Conservation (phyloP, 2,888 invertebrate genomes). For the Seira sanloemensis region DNA sequence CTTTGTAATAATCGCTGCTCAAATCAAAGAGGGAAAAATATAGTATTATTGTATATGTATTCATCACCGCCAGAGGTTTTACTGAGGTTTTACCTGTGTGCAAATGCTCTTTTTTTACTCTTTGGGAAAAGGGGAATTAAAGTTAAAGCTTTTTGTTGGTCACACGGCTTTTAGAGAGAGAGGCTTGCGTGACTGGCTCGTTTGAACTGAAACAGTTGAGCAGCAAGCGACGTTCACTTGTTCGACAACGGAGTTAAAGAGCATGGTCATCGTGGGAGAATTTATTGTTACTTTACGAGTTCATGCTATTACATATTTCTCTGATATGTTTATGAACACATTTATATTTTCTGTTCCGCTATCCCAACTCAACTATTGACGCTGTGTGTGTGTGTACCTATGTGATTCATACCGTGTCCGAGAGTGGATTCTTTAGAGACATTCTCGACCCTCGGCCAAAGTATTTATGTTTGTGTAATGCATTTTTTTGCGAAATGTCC, state of each 20-base stretch:
- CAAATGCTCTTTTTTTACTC: not conserved
- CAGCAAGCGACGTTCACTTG: conserved; percentile 20
- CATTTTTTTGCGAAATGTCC: not conserved
- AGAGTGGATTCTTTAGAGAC: not conserved
- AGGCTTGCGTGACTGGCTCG: conserved; percentile 45
- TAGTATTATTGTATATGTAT: not conserved
- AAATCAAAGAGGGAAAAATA: not conserved
- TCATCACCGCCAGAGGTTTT: not conserved
- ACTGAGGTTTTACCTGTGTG: no score
- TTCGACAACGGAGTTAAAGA: conserved; percentile 40
- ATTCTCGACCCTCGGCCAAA: no score
- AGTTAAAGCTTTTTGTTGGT: conserved; percentile 38
- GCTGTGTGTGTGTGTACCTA: not conserved
- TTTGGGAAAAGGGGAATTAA: conserved; percentile 30
- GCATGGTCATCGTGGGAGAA: conserved; percentile 42
- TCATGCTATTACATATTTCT: not conserved
- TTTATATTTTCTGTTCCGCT: not conserved
- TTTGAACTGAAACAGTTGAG: conserved; percentile 10
- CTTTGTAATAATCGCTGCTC: not conserved
- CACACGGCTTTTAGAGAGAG: conserved; percentile 40
- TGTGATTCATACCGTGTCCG: not conserved
- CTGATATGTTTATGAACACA: not conserved
- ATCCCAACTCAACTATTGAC: not conserved
- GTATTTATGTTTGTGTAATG: not conserved
- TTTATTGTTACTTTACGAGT: conserved; percentile 35